Percentiles rank a stretch among this genome's conserved stretches.
Evolutionary conservation across 2,113 vertebrate species (phyloP).

Genomic region (Trinectes maculatus): DNA sequence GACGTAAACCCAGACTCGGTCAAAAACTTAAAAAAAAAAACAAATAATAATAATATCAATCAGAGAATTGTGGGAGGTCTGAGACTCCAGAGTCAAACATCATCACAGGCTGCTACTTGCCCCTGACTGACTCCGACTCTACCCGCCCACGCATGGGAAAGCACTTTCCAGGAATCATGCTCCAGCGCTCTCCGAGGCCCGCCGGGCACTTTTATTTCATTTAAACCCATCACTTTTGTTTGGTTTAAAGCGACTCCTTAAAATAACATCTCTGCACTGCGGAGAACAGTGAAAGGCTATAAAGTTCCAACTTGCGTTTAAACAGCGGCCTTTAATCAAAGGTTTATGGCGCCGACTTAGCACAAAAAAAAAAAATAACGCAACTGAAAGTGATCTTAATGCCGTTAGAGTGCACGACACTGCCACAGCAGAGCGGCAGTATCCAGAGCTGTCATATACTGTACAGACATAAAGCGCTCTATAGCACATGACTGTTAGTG

Average conservation of each 20-base stretch:
- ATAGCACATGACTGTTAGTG: constrained; percentile 31
- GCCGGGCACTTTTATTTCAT: constrained; percentile 66
- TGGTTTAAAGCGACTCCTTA: constrained; percentile 60
- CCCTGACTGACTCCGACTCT: constrained; percentile 57
- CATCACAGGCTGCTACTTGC: constrained; percentile 68
- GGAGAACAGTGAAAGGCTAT: constrained; percentile 51
- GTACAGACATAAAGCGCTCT: constrained; percentile 32
- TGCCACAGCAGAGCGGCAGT: constrained; percentile 15
- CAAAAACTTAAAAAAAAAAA: constrained; percentile 37
- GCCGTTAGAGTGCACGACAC: not conserved
- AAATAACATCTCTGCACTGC: constrained; percentile 47
- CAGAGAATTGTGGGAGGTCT: constrained; percentile 64
- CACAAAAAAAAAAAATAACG: constrained; percentile 41
- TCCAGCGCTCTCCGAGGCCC: constrained; percentile 43
- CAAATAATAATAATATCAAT: too few species aligned
- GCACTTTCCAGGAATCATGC: constrained; percentile 72
- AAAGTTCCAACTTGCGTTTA: constrained; percentile 54
- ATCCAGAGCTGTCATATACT: constrained; percentile 53
- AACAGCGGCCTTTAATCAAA: constrained; percentile 61
- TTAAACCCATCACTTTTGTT: constrained; percentile 70
- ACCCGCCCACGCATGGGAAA: constrained; percentile 68
- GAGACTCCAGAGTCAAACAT: constrained; percentile 51
- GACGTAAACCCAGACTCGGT: constrained; percentile 38
- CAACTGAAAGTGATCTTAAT: constrained; percentile 43
- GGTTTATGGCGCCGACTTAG: constrained; percentile 52